Percentiles rank a stretch among this genome's conserved stretches.
Conservation (phyloP, 2,888 invertebrate species). For the Megaustenia siamemsis region DNA sequence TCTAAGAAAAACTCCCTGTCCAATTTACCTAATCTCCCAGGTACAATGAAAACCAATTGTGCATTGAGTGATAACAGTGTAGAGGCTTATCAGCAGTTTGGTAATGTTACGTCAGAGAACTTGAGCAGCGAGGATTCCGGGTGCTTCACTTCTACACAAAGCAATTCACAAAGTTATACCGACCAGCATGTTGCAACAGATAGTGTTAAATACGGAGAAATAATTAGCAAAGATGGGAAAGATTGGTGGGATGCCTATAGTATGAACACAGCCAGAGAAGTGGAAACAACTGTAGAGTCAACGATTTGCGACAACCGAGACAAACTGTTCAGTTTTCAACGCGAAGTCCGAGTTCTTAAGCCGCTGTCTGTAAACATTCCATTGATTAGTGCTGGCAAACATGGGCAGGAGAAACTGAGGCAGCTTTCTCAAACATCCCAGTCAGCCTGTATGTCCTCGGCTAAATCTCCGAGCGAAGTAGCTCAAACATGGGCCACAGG, state of each 20-base stretch:
- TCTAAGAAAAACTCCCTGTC: neutral
- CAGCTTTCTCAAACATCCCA: slow-evolving; percentile 32
- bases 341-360: neutral
- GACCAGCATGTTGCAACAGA: neutral
- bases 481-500: neutral
- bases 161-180: neutral
- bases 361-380: slow-evolving; percentile 36
- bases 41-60: too few relatives aligned
- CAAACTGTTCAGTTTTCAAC: neutral
- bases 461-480: neutral
- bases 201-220: neutral
- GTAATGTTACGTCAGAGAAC: neutral
- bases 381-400: slow-evolving; percentile 49
- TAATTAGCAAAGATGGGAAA: neutral
- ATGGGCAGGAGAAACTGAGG: slow-evolving; percentile 45
- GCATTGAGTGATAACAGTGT: neutral
- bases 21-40: neutral
- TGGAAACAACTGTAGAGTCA: neutral
- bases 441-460: slow-evolving; percentile 10
- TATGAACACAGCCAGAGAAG: slow-evolving; percentile 7
- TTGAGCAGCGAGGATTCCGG: neutral
- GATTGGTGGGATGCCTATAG: slow-evolving; percentile 43
- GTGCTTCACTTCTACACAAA: neutral
- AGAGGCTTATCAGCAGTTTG: neutral
- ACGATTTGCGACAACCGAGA: neutral